phyloP scores from a whole-genome alignment of 2,888 invertebrate genomes.

The Muscina levida region DNA sequence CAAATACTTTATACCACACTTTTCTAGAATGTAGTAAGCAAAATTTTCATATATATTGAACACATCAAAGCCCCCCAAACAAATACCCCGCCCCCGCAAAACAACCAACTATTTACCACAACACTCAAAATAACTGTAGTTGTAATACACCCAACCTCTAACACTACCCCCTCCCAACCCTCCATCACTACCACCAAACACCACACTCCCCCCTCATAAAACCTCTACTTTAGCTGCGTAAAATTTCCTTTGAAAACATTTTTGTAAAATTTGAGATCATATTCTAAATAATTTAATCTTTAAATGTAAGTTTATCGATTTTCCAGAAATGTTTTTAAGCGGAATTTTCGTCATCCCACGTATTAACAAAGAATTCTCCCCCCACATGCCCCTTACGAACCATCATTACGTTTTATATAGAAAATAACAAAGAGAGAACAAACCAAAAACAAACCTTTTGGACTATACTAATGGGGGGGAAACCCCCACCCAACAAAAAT shows the following conservation, averaged over 20 bases:
- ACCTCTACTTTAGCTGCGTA: no score
- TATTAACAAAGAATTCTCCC: not conserved
- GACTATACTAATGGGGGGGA: no score
- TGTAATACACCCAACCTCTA: no score
- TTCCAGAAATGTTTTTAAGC: slow-evolving; percentile 59
- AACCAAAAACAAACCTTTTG: slow-evolving; percentile 5
- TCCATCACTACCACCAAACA: not conserved
- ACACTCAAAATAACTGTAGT: no score
- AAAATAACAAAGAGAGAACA: slow-evolving; percentile 9
- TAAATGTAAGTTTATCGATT: slow-evolving; percentile 65
- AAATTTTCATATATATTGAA: slow-evolving; percentile 10
- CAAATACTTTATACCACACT: slow-evolving; percentile 1
- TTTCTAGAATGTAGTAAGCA: slow-evolving; percentile 39
- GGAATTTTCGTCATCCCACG: slow-evolving; percentile 42
- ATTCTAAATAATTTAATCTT: slow-evolving; percentile 67
- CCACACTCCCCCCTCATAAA: not conserved
- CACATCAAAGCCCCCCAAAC: not conserved
- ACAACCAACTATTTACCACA: no score
- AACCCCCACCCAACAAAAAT: no score
- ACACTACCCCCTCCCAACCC: not conserved
- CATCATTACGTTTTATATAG: not conserved
- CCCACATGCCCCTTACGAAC: no score
- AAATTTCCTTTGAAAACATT: slow-evolving; percentile 62
- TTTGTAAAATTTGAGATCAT: slow-evolving; percentile 61
- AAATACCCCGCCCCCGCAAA: not conserved